These are phyloP conservation scores for Cryptocheilus praepositus DNA, from an alignment of 2,888 invertebrate genomes.

Conservation along the genomic window DNA sequence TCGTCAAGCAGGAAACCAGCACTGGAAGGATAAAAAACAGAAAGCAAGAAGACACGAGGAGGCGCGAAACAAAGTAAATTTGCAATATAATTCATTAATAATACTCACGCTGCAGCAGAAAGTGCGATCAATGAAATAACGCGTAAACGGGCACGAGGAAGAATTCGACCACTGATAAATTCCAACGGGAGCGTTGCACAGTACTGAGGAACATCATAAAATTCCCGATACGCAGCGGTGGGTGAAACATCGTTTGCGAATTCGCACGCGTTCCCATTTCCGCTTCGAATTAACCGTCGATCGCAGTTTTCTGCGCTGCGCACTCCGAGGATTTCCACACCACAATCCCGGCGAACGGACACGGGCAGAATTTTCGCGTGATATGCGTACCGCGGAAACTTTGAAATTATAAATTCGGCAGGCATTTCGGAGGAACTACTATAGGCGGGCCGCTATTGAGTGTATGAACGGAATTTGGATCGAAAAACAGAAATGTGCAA, in stretches of 20 bases:
- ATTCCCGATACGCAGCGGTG: too few species aligned
- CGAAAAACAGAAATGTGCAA: neutral
- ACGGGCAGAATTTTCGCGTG: constrained; percentile 46
- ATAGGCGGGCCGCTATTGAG: constrained; percentile 48
- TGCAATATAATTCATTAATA: too few species aligned
- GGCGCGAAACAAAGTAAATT: too few species aligned
- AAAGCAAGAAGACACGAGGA: too few species aligned
- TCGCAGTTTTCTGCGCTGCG: constrained; percentile 31
- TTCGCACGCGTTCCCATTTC: constrained; percentile 7
- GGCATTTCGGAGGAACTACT: constrained; percentile 65
- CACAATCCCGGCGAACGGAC: constrained; percentile 26
- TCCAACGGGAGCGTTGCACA: neutral
- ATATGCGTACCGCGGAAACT: constrained; percentile 55
- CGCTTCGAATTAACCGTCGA: constrained; percentile 26
- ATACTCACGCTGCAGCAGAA: too few species aligned
- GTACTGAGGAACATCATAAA: too few species aligned
- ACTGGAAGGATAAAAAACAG: too few species aligned
- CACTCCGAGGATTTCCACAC: constrained; percentile 25
- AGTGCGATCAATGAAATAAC: too few species aligned
- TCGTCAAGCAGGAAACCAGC: too few species aligned
- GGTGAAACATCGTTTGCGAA: neutral
- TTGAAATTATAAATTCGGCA: constrained; percentile 66
- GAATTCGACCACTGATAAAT: neutral
- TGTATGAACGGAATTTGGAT: neutral
- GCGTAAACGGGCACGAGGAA: too few species aligned